phyloP scores from a whole-genome alignment of 2,113 vertebrate species.

The Datnioides undecimradiatus region DNA sequence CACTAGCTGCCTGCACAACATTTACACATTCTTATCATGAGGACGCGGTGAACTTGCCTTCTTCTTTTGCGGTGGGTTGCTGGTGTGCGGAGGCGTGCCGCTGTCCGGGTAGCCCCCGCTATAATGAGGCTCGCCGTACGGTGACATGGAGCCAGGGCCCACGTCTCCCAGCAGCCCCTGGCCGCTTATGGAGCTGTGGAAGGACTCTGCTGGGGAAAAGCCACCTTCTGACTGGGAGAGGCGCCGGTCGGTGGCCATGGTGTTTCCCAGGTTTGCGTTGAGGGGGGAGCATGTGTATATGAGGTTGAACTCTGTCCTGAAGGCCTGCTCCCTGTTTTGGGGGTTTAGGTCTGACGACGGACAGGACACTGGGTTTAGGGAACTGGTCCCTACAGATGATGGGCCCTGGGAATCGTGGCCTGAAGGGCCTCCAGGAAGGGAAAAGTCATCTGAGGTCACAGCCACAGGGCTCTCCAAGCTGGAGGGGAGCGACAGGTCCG shows the following conservation, averaged over 20 bases:
- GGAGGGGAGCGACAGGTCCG: slow-evolving; percentile 87
- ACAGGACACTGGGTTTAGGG: slow-evolving; percentile 74
- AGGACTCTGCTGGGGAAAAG: slow-evolving; percentile 91
- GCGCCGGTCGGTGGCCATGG: slow-evolving; percentile 87
- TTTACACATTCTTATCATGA: background rate
- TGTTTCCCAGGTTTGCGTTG: slow-evolving; percentile 92
- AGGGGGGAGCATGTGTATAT: slow-evolving; percentile 99
- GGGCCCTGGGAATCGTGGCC: slow-evolving; percentile 80
- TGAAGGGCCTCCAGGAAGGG: slow-evolving; percentile 81
- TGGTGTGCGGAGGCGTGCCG: slow-evolving; percentile 88
- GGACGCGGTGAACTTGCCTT: slow-evolving; percentile 88
- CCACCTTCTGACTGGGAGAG: slow-evolving; percentile 89
- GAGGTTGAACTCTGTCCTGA: slow-evolving; percentile 99
- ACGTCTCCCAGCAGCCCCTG: slow-evolving; percentile 89
- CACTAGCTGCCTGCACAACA: background rate
- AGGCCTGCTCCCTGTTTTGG: slow-evolving; percentile 91
- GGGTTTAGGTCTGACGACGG: slow-evolving; percentile 80
- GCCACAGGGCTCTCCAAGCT: slow-evolving; percentile 87
- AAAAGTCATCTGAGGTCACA: slow-evolving; percentile 83
- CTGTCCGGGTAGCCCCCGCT: slow-evolving; percentile 83
- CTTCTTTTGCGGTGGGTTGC: slow-evolving; percentile 97
- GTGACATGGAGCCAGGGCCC: slow-evolving; percentile 88
- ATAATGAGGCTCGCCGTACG: slow-evolving; percentile 88
- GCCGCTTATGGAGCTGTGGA: slow-evolving; percentile 87
- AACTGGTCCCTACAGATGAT: slow-evolving; percentile 53